Percentiles rank a stretch among this genome's conserved stretches.
Evolutionary conservation across 2,113 vertebrate species (phyloP).

Genomic region (Hepsetus odoe): DNA sequence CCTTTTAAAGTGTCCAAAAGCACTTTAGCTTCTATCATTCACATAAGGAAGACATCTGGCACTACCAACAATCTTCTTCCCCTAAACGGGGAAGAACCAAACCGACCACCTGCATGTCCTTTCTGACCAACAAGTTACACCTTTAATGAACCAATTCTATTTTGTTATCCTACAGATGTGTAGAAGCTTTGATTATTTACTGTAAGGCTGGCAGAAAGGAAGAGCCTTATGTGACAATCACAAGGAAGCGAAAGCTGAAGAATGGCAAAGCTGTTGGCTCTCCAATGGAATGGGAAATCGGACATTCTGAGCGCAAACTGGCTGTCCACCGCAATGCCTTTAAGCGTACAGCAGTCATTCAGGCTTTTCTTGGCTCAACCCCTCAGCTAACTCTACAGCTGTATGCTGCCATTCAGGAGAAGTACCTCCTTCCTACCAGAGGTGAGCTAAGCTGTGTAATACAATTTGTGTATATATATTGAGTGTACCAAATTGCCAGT

Average conservation of each 20-base stretch:
- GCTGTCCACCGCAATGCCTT: conserved; percentile 90
- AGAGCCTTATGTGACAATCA: conserved; percentile 89
- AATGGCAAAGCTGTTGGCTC: conserved; percentile 70
- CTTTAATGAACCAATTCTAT: not conserved
- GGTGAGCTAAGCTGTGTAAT: conserved; percentile 70
- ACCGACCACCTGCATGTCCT: no score
- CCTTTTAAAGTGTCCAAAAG: no score
- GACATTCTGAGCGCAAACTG: conserved; percentile 85
- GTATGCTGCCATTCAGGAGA: conserved; percentile 89
- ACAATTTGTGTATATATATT: not conserved
- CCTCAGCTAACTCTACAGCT: conserved; percentile 95
- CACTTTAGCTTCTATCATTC: no score
- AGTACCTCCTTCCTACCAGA: conserved; percentile 79
- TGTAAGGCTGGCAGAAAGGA: conserved; percentile 82
- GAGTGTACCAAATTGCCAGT: not conserved
- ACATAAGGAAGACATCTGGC: no score
- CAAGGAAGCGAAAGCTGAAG: conserved; percentile 85
- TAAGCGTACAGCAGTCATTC: conserved; percentile 91
- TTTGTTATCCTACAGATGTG: conserved; percentile 77
- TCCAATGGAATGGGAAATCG: conserved; percentile 90
- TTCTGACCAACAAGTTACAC: not conserved
- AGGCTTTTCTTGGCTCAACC: conserved; percentile 95
- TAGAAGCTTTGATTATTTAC: conserved; percentile 89
- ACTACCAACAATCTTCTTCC: no score
- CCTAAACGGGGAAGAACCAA: no score